Evolutionary conservation across 2,797 vertebrate species (phyloP), one percentile per base, ranked within the genome.

Genomic region (Staurois parvus): DNA sequence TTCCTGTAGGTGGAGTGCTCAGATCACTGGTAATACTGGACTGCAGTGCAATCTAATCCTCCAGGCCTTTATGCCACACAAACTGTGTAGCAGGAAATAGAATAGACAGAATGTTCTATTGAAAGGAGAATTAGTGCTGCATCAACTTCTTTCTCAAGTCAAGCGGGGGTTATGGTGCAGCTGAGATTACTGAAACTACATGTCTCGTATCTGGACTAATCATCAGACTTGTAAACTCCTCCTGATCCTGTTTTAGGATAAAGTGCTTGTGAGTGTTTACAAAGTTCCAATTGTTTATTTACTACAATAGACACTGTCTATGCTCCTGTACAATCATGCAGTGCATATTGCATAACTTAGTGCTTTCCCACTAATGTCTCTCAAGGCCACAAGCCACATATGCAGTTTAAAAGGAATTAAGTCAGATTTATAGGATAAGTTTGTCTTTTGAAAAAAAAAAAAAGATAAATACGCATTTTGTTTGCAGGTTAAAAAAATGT

Each of bases 1-100:
- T 72, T 45, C 79, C 79, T 62, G 42, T 19, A 81, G 79, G 69
- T 72, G 79, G 79, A 70, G 48, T 24, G 12, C 52, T 81, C 40
- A 9, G 45, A 62, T 62, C 15, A n/a, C 32, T 72, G 28, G 37
- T 72, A 42, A 52, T 32, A 4, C 3, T 19, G 9, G 19, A 13
- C 37, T 70, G 67, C 67, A 56, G 67, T 17, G 67, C 29, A 80
- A 26, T 37, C 67, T 32, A 72, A 59, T 59, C 15, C 40, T 56
- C n/a, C 72, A 40, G 28, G 28, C 48, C 69, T 62, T 12, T n/a
- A 68, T 28, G 26, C 48, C 1, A 26, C 32, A 62, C 72, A 81
- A 37, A 72, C 52, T 24, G 42, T 37, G 67, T 70, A 13, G 4
- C 79, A 81, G 79, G 69, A 81, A 81, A 73, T 73, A 15, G 5